Evolutionary conservation across 1,140 invertebrate species (phyloP).

Genomic region (Trichonephila inaurata): DNA sequence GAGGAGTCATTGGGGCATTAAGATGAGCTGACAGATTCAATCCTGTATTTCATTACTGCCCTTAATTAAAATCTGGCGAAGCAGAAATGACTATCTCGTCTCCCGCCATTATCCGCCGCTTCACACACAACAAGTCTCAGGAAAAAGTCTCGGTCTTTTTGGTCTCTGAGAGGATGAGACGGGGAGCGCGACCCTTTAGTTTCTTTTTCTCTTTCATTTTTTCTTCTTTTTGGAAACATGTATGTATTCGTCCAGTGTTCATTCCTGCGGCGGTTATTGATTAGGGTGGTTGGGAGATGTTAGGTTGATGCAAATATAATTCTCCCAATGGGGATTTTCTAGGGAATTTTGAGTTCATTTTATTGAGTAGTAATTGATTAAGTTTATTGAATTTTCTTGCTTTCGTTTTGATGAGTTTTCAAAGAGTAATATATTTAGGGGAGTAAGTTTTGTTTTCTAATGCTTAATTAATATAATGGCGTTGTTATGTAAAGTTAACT

Average conservation of each 20-base stretch:
- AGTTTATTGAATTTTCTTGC: slow-evolving; percentile 6
- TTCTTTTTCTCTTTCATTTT: not conserved
- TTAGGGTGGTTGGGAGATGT: not conserved
- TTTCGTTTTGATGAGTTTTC: not conserved
- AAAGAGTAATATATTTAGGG: not conserved
- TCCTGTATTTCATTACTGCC: slow-evolving; percentile 69
- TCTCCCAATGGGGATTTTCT: not conserved
- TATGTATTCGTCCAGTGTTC: not conserved
- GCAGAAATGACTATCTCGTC: slow-evolving; percentile 63
- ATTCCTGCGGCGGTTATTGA: not conserved
- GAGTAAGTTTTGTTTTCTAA: too few relatives aligned
- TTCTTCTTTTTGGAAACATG: not conserved
- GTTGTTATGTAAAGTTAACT: too few relatives aligned
- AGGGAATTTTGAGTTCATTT: not conserved
- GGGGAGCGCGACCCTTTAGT: not conserved
- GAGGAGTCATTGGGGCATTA: slow-evolving; percentile 65
- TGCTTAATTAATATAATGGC: too few relatives aligned
- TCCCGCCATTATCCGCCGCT: slow-evolving; percentile 56
- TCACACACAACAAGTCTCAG: not conserved
- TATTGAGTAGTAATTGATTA: slow-evolving; percentile 29
- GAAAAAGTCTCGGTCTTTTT: slow-evolving; percentile 37
- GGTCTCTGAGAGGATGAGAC: not conserved
- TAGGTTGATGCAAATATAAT: not conserved
- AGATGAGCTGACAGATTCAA: slow-evolving; percentile 68
- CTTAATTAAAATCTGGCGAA: slow-evolving; percentile 74